Evolutionary conservation across 2,113 vertebrate genomes (phyloP), one percentile per base, ranked within the genome.

Genomic region (Macquaria ambigua): DNA sequence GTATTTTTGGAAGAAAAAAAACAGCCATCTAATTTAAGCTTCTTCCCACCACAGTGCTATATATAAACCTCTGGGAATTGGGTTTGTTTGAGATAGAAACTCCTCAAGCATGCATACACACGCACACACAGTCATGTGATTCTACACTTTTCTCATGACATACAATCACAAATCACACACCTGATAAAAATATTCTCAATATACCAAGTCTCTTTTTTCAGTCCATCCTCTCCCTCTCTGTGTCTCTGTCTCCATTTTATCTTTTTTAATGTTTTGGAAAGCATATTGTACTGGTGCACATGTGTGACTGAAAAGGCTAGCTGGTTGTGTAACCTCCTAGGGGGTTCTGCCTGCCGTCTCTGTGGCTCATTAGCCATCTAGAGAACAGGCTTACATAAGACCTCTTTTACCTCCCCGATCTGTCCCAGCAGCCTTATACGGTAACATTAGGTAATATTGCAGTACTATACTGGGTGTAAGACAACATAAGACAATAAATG

Each of bases 51-150:
- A 70, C 34, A 46, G 52, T 10, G 78, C 87, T 93, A 89, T 90
- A 82, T 87, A 85, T 93, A 92, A 82, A 90, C 75, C 74, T 87
- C 79, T 91, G 90, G 84, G 81, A 93, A 92, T 80, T 76, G 39
- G 64, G 81, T 86, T 82, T 87, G 76, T 92, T 87, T 86, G n/a
- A 85, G 84, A 85, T 81, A 53, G 64, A 92, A 81, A 75, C 58
- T 58, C 56, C 8, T 21, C 43, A 76, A 67, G 59, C 84, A 70
- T 76, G 64, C 55, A 62, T 16, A 48, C 76, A 79, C 46, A 66
- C 37, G 46, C 59, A 52, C 25, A 75, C 23, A 37, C 55, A 74
- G 20, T 69, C 41, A 77, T 79, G 23, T 48, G 20, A 63, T 58
- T 37, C 63, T n/a, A 50, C 8, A 14, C 20, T 56, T 74, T 67